Base-by-base conservation (phyloP, 2,797 vertebrate species). In the Alectoris magna region DNA sequence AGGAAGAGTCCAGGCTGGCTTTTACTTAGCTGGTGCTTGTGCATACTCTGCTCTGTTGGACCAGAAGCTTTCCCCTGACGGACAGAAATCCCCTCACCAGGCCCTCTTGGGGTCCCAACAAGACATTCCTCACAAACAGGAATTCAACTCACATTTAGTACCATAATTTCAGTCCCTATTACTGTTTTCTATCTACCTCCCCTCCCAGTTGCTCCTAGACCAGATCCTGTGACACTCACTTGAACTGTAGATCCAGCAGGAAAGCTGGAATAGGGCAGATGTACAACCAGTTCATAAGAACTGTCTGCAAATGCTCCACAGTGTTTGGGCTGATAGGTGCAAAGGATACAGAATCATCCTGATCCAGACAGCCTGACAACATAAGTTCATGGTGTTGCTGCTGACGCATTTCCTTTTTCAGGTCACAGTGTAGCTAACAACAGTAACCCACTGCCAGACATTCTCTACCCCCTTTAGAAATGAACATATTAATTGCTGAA, bases 161-260 rank as follows among this genome's bases (percentile, higher is more conserved):
- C 17, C 2, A 9, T 5, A 10, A 77, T 48, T 83, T 87, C 43
- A n/a, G 43, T 39, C 15, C 27, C 12, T 31, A 36, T 2, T n/a
- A 15, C 38, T 46, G 21, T 19, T 19, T 17, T 11, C 14, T 11
- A 15, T 12, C 15, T 9, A 3, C 1, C 4, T 2, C 7, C 36
- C 8, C 13, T 11, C 56, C n/a, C 5, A 59, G 55, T 12, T 62
- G 11, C 16, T 85, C 31, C 31, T 14, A 88, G 31, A 8, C 6
- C 8, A 41, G 13, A 24, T 66, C 29, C 48, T 68, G 14, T 27
- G 63, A 70, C 24, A 34, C 39, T 63, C 66, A n/a, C 56, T 72
- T 38, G 36, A 27, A 38, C 66, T 19, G 21, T 0, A 69, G 14
- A 55, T 43, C 53, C 51, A 23, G 3, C 36, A 70, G 44, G 39